Conservation (phyloP, 2,113 vertebrate species). For the Heterotis niloticus region DNA sequence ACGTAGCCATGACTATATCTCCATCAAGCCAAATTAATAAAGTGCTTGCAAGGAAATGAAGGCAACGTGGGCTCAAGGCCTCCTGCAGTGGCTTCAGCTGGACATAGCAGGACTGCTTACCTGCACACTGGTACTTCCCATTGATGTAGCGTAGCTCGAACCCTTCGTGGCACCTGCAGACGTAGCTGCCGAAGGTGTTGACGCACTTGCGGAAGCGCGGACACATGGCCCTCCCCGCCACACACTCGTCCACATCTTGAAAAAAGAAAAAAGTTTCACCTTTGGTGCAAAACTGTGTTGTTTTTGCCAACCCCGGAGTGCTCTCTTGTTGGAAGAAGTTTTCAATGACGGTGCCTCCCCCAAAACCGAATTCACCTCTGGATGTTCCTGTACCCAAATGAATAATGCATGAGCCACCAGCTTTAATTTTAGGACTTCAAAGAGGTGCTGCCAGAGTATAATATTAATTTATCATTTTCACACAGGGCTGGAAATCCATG, state of each 20-base stretch:
- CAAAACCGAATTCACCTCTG: background rate
- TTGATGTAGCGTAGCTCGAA: slow-evolving; percentile 78
- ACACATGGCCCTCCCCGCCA: slow-evolving; percentile 66
- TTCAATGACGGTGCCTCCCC: background rate
- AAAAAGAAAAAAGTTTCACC: background rate
- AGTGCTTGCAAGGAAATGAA: background rate
- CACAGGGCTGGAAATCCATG: background rate
- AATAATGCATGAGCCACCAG: slow-evolving; percentile 11
- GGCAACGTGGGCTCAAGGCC: background rate
- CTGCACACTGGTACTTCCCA: slow-evolving; percentile 82
- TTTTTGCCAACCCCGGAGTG: background rate
- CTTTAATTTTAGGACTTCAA: slow-evolving; percentile 15
- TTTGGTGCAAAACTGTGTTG: too few species aligned
- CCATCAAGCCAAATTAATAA: background rate
- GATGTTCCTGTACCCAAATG: background rate
- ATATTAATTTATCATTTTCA: background rate
- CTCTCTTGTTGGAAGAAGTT: background rate
- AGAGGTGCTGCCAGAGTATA: background rate
- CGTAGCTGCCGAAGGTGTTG: slow-evolving; percentile 90
- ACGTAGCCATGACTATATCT: background rate
- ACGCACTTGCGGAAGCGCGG: slow-evolving; percentile 79
- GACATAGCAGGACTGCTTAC: slow-evolving; percentile 51
- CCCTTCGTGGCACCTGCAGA: slow-evolving; percentile 86
- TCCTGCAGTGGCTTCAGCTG: background rate
- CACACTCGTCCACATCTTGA: slow-evolving; percentile 85